Conservation (phyloP, 2,797 vertebrate species). For the Delichon dasypus region DNA sequence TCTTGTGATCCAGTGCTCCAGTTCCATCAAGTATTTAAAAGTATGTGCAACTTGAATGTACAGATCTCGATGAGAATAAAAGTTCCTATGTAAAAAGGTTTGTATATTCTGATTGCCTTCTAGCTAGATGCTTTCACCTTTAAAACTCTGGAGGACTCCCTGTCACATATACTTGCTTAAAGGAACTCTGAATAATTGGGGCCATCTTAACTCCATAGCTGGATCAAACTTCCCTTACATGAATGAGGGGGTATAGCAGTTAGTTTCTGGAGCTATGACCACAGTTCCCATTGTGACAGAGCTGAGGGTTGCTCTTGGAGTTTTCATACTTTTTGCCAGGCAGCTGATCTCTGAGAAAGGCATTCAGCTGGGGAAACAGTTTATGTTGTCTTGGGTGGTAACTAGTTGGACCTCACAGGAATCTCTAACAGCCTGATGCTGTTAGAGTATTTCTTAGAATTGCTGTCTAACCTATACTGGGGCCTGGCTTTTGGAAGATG, state of each 20-base stretch:
- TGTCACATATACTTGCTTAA: neutral
- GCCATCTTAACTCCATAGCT: neutral
- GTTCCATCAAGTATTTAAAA: conserved; percentile 77
- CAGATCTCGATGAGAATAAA: conserved; percentile 86
- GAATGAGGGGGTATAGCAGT: neutral
- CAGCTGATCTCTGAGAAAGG: neutral
- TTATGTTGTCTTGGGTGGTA: neutral
- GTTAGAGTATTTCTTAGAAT: neutral
- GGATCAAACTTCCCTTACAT: neutral
- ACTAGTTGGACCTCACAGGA: neutral
- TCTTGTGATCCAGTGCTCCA: conserved; percentile 70
- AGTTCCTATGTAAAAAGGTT: conserved; percentile 68
- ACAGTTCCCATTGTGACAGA: neutral
- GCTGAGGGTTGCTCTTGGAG: neutral
- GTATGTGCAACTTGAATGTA: conserved; percentile 85
- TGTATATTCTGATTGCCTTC: neutral
- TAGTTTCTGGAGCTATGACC: neutral
- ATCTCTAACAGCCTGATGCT: neutral
- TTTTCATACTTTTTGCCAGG: neutral
- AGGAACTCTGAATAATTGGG: neutral
- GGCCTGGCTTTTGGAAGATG: neutral
- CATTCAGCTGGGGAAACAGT: neutral
- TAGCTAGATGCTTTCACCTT: neutral
- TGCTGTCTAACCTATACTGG: neutral
- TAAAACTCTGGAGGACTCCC: neutral